These are phyloP conservation scores for Malthinus seriepunctatus DNA, from an alignment of 2,888 invertebrate genomes.

Conservation along the genomic window DNA sequence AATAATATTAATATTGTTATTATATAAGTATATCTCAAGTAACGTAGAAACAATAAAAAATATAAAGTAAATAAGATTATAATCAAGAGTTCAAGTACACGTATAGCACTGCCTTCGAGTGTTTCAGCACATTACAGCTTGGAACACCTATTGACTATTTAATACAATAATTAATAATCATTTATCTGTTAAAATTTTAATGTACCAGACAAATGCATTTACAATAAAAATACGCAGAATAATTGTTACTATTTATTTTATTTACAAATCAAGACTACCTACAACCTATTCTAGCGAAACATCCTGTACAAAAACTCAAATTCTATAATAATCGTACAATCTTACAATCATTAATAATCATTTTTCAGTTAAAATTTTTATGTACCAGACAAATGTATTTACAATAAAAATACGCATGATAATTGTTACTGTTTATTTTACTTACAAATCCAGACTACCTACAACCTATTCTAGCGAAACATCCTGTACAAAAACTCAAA, in stretches of 20 bases:
- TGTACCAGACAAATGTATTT: no score
- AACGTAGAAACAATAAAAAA: conserved; percentile 29
- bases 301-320: no score
- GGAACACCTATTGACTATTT: conserved; percentile 57
- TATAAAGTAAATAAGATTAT: conserved; percentile 25
- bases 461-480: no score
- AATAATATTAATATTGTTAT: conserved; percentile 36
- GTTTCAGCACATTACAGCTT: conserved; percentile 57
- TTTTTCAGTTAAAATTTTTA: no score
- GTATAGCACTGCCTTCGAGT: conserved; percentile 57
- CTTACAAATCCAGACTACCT: no score
- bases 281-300: neutral
- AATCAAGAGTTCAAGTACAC: conserved; percentile 40
- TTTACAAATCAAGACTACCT: neutral
- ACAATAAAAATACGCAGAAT: conserved; percentile 56
- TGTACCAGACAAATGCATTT: conserved; percentile 56
- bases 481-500: no score
- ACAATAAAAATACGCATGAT: no score
- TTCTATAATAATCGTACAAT: no score
- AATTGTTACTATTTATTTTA: conserved; percentile 48
- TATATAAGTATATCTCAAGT: conserved; percentile 33
- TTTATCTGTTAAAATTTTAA: conserved; percentile 57
- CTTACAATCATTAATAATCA: no score
- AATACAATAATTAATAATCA: conserved; percentile 54
- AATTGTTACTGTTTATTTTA: no score